These are phyloP conservation scores for Carterocephalus palaemon DNA, from an alignment of 2,888 invertebrate genomes.

Conservation along the genomic window DNA sequence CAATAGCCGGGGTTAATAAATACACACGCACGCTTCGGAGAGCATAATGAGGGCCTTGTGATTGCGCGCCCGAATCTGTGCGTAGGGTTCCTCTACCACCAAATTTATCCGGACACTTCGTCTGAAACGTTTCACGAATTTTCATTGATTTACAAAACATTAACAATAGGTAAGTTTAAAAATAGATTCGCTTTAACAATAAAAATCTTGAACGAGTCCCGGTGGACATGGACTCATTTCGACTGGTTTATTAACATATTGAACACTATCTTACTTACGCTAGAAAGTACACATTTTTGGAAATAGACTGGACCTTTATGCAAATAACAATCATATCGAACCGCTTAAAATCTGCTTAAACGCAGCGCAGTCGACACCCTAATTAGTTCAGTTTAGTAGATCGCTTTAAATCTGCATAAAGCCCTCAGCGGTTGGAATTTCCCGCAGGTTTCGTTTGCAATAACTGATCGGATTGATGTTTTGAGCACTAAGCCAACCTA, in stretches of 20 bases:
- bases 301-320: slow-evolving; percentile 1
- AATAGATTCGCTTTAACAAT: too few species aligned
- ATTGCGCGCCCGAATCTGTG: not conserved
- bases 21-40: slow-evolving; percentile 27
- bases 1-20: slow-evolving; percentile 32
- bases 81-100: too few species aligned
- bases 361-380: slow-evolving; percentile 35
- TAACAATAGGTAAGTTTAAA: too few species aligned
- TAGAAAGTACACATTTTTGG: not conserved
- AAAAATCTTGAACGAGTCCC: too few species aligned
- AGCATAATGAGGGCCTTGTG: slow-evolving; percentile 4
- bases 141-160: too few species aligned
- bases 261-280: not conserved
- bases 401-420: slow-evolving; percentile 58
- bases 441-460: slow-evolving; percentile 51
- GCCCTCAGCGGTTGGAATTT: slow-evolving; percentile 35
- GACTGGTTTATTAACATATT: too few species aligned
- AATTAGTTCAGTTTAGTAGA: slow-evolving; percentile 56
- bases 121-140: too few species aligned
- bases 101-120: too few species aligned
- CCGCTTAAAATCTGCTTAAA: too few species aligned
- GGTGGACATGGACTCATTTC: too few species aligned
- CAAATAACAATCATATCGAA: too few species aligned
- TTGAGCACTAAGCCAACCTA: slow-evolving; percentile 30
- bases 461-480: slow-evolving; percentile 51